Evolutionary conservation across 30 jellyfish, hydroid and myxozoan species (phyloP), one percentile per base, ranked within the genome.

Genomic region (Hydra vulgaris): DNA sequence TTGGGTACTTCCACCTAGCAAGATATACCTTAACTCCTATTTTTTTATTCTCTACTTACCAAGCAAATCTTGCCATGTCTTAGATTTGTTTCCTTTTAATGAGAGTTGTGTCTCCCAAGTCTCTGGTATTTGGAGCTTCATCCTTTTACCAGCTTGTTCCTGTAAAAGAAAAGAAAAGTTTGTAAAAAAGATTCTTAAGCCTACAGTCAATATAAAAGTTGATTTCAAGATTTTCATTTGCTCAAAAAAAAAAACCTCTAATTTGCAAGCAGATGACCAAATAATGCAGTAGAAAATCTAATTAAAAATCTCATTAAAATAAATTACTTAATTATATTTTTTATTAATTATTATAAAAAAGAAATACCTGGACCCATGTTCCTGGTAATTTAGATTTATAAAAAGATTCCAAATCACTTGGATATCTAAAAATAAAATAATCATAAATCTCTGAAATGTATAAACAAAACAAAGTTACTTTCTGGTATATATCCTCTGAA

Each of bases 81-180:
- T 73, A 8, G 98, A 94, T 70, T 86, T 91, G 76, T 91, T 91
- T 79, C 98, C 98, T 79, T 91, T 91, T 56, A 71, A 70, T 20
- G 98, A 84, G 17, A 91, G 96, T 72, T 91, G 98, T 17, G 98
- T 91, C 73, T 91, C 98, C 98, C 98, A 91, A n/a, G 98, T 91
- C 53, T 91, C 98, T 15, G 98, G 98, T 12, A 89, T 83, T n/a
- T 88, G 87, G 26, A 91, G 80, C 83, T 91, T 91, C 98, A 91
- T 91, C 55, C 98, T 71, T 70, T 86, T 86, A 8, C 96, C 96
- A 66, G 98, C 97, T 74, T 83, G 86, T 24, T 66, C 95, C 97
- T 90, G 78, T 17, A 17, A 40, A 40, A 40, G 61, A 40, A 40
- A 40, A 40, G 61, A 5, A 40, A 40, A 40, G 12, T 5, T 12